Evolutionary conservation across 2,888 invertebrate genomes (phyloP).

Genomic region (Spodoptera exigua): DNA sequence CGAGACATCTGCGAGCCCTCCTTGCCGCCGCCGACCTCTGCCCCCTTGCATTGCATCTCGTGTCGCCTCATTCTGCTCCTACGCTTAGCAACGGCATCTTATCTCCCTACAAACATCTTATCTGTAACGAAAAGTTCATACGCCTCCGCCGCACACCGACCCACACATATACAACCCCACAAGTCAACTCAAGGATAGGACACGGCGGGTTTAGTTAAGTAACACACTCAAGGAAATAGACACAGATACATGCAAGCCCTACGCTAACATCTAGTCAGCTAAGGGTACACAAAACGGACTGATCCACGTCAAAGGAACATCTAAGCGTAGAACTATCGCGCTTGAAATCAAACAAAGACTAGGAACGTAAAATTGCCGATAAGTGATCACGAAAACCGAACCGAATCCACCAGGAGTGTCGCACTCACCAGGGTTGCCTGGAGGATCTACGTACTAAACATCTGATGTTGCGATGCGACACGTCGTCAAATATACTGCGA

Average conservation of each 20-base stretch:
- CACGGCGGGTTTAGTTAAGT: slow-evolving; percentile 71
- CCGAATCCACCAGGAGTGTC: slow-evolving; percentile 43
- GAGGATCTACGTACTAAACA: slow-evolving; percentile 70
- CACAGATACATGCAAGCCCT: slow-evolving; percentile 86
- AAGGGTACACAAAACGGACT: slow-evolving; percentile 70
- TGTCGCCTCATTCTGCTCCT: slow-evolving; percentile 84
- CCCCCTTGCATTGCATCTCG: slow-evolving; percentile 81
- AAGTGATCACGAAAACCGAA: slow-evolving; percentile 61
- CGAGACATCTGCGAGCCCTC: slow-evolving; percentile 91
- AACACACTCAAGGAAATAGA: slow-evolving; percentile 78
- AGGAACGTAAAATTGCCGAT: slow-evolving; percentile 58
- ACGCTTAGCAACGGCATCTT: slow-evolving; percentile 84
- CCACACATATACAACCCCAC: slow-evolving; percentile 67
- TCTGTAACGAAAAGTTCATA: slow-evolving; percentile 82
- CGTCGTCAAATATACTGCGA: slow-evolving; percentile 66
- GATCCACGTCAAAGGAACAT: slow-evolving; percentile 73
- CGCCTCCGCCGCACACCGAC: slow-evolving; percentile 72
- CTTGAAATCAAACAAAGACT: slow-evolving; percentile 63
- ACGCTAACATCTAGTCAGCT: slow-evolving; percentile 81
- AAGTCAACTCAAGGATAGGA: slow-evolving; percentile 70
- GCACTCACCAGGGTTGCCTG: slow-evolving; percentile 77
- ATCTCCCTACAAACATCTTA: slow-evolving; percentile 83
- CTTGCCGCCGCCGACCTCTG: slow-evolving; percentile 77
- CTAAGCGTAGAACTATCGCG: slow-evolving; percentile 78
- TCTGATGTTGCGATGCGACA: slow-evolving; percentile 60